A percentile compares a stretch with the other conserved stretches of the same genome.
These are phyloP conservation scores for Apogon talboti DNA, from an alignment of 2,797 vertebrate genomes.

Conservation along the genomic window DNA sequence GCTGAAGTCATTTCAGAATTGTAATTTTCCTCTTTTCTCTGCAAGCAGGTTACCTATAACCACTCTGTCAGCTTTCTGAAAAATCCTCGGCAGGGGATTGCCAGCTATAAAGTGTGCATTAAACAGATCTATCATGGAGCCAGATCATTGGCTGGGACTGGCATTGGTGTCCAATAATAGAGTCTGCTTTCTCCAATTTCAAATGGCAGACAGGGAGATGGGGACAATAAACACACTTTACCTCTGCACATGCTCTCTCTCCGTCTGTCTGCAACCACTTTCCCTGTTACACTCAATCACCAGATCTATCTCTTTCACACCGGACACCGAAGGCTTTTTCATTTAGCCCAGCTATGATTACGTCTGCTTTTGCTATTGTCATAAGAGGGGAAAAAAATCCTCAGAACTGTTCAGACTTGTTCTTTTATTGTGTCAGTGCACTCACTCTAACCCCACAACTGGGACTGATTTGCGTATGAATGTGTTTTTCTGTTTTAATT, in stretches of 20 bases:
- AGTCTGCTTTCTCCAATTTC: slow-evolving; percentile 73
- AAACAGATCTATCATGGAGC: slow-evolving; percentile 73
- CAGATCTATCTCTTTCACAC: slow-evolving; percentile 47
- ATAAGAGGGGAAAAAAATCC: slow-evolving; percentile 25
- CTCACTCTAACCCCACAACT: slow-evolving; percentile 37
- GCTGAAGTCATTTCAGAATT: slow-evolving; percentile 71
- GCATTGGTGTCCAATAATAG: slow-evolving; percentile 71
- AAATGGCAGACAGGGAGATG: slow-evolving; percentile 69
- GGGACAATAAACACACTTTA: slow-evolving; percentile 66
- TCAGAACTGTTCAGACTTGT: slow-evolving; percentile 42
- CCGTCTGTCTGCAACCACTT: slow-evolving; percentile 24
- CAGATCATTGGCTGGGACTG: slow-evolving; percentile 66
- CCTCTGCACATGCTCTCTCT: slow-evolving; percentile 13
- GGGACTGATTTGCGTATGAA: slow-evolving; percentile 58
- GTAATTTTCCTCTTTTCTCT: slow-evolving; percentile 66
- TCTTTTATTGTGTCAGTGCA: slow-evolving; percentile 50
- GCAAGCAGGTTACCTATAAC: slow-evolving; percentile 67
- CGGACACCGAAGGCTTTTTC: slow-evolving; percentile 54
- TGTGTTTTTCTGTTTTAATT: slow-evolving; percentile 46
- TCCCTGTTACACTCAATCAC: slow-evolving; percentile 58
- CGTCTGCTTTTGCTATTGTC: slow-evolving; percentile 57
- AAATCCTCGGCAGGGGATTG: slow-evolving; percentile 68
- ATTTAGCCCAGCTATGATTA: slow-evolving; percentile 61
- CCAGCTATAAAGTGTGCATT: slow-evolving; percentile 73
- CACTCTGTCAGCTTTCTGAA: slow-evolving; percentile 73